Base-by-base conservation (phyloP, 2,113 vertebrate species). In the Sphyrna mokarran region DNA sequence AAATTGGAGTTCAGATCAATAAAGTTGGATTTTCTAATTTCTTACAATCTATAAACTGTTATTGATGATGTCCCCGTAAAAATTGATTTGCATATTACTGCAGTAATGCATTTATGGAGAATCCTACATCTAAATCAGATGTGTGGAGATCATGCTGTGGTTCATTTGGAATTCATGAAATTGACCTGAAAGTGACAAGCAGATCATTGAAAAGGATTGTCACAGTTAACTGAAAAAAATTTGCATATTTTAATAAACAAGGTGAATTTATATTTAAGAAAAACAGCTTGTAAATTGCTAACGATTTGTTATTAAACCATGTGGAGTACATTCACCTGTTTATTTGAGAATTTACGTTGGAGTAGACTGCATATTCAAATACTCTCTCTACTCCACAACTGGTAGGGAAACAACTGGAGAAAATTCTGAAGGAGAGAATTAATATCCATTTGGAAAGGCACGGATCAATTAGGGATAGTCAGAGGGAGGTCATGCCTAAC, bases 101-200 rank as follows among this genome's bases (percentile, higher is more conserved):
- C 94, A 33, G 94, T 29, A 95, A 95, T 94, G n/a, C 69, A 69
- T 94, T 94, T 94, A 94, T 37, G 4, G 66, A 76, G 68, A 72
- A 14, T 70, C 26, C 63, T 54, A 76, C 66, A 72, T 95, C 91
- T 43, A 94, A 94, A 94, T 94, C 94, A 54, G 40, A 69, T 70
- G 43, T 72, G 20, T 29, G 54, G 69, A 72, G 69, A 72, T 95
- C 94, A 95, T 16, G 29, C 68, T 7, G 68, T 95, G 40, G 94
- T 72, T 95, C 94, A 95, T 95, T 95, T 95, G 68, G 69, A 95
- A 95, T 95, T 95, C 94, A 95, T 95, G 94, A 95, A 95, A 72
- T 95, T 95, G 94, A 95, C 94, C 69, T 72, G 40, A 72, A 48
- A 95, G 68, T 72, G 94, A 95, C 94, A 95, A 72, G 94, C 69